Evolutionary conservation across 2,888 invertebrate species (phyloP), one percentile per base, ranked within the genome.

Genomic region (Exephanes ischioxanthus): DNA sequence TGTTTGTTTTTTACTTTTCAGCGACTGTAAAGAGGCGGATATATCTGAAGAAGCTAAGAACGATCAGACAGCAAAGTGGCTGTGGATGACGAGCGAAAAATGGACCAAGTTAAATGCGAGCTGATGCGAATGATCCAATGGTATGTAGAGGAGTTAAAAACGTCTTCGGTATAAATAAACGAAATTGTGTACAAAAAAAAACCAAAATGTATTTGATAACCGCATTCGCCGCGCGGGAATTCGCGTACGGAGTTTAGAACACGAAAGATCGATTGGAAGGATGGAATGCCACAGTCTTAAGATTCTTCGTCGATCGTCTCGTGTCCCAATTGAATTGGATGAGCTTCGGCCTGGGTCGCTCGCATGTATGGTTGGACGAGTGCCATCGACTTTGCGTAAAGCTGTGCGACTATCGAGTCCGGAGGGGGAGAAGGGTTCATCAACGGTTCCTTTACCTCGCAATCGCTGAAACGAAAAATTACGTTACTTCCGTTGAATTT

Each of bases 31-130:
- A 90, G 94, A 95, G 87, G 92, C 91, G 4, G 93, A 95, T 14
- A 94, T 95, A 1, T 94, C 96, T 0, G 91, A 94, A 55, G 92
- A 94, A 66, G 96, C 95, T 0, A 93, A 95, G 83, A 95, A 97
- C 91, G 95, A 95, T 88, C 94, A 94, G 58, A 91, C 95, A 45
- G 95, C 95, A 0, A 93, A 94, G 80, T 97, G 97, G 96, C 92
- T 98, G 87, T 98, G 98, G 97, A 93, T 94, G 82, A 97, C 97
- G 72, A 97, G 97, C 94, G 97, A 97, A 94, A 96, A 96, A 91
- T 98, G 98, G 98, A 97, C 97, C 22, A 94, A 94, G 86, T 85
- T 94, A 71, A 86, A 88, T 83, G 53, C 51, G 33, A 77, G 82
- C 51, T 86, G 81, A 86, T 73, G 1, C 19, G n/a, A 33, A 33